Conservation (phyloP, 2,888 invertebrate species). For the Toxonevra muliebris region DNA sequence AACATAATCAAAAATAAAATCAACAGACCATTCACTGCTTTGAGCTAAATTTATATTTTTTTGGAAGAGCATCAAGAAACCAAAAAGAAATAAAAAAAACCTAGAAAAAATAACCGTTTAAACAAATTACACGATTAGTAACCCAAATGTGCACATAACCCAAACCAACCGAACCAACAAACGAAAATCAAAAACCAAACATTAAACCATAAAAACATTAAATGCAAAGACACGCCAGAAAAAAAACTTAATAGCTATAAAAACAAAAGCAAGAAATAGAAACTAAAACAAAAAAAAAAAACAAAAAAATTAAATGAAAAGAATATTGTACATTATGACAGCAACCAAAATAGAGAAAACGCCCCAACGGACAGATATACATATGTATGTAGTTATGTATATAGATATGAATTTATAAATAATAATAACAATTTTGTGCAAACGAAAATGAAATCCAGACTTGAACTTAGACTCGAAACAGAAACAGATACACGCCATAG, state of each 20-base stretch:
- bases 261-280: slow-evolving; percentile 5
- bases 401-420: no score
- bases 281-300: slow-evolving; percentile 15
- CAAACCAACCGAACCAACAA: background rate
- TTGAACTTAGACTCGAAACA: no score
- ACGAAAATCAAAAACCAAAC: background rate
- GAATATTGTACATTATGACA: no score
- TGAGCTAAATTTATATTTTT: background rate
- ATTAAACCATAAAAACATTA: slow-evolving; percentile 5
- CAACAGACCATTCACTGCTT: background rate
- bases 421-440: no score
- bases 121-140: slow-evolving; percentile 24
- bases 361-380: no score
- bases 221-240: slow-evolving; percentile 5
- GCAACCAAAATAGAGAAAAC: no score
- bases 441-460: no score
- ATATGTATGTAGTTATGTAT: no score
- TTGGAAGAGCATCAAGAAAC: no score
- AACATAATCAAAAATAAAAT: background rate
- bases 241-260: background rate
- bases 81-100: background rate
- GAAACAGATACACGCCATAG: no score
- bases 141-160: slow-evolving; percentile 24
- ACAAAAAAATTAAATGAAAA: slow-evolving; percentile 17
- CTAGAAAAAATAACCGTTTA: background rate